phyloP scores from a whole-genome alignment of 2,797 vertebrate genomes.

The Premnoplex brunnescens region DNA sequence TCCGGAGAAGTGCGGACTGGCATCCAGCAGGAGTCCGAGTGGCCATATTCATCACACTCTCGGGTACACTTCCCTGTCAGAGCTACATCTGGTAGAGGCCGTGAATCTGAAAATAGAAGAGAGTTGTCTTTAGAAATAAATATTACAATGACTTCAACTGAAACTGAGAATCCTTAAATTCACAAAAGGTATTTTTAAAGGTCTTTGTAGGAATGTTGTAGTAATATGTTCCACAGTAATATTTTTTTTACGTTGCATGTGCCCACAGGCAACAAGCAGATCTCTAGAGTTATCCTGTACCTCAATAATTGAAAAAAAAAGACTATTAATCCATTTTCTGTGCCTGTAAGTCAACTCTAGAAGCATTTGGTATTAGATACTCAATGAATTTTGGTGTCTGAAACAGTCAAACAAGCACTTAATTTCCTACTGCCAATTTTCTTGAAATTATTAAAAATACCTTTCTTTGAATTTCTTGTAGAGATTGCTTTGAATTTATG shows the following conservation, averaged over 20 bases:
- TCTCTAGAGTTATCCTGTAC: neutral
- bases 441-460: constrained; percentile 59
- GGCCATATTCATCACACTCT: constrained; percentile 97
- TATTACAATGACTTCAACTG: neutral
- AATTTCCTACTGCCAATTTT: neutral
- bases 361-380: neutral
- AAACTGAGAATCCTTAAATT: neutral
- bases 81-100: constrained; percentile 98
- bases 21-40: constrained; percentile 99
- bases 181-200: constrained; percentile 46
- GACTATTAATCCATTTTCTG: neutral
- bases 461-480: constrained; percentile 23
- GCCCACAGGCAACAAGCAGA: neutral
- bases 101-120: constrained; percentile 87
- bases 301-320: neutral
- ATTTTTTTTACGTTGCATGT: neutral
- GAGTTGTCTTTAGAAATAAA: constrained; percentile 8
- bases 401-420: neutral
- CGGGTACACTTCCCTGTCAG: constrained; percentile 98
- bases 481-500: neutral
- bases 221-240: neutral
- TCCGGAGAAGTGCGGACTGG: constrained; percentile 97
- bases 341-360: neutral
- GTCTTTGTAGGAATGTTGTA: neutral
- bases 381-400: neutral